These are phyloP conservation scores for Hyla sarda DNA, from an alignment of 2,113 vertebrate genomes.

Conservation along the genomic window DNA sequence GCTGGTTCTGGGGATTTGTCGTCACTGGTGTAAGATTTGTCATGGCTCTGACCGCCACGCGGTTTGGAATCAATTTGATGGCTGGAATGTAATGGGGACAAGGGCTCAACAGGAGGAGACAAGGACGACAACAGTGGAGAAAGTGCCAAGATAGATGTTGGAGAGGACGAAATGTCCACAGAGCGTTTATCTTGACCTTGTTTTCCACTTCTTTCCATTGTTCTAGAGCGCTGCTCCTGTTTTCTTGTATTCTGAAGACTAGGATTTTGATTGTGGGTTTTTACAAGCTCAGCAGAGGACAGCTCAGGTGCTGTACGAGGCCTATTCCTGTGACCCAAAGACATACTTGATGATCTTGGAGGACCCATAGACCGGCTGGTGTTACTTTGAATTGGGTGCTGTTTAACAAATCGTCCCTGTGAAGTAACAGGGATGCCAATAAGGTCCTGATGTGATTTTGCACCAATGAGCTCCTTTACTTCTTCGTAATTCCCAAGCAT, in stretches of 20 bases:
- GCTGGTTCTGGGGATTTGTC: conserved; percentile 70
- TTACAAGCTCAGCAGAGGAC: conserved; percentile 62
- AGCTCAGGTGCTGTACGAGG: conserved; percentile 65
- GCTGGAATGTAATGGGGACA: conserved; percentile 82
- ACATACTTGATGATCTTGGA: conserved; percentile 62
- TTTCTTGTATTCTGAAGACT: conserved; percentile 62
- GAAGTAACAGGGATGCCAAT: conserved; percentile 67
- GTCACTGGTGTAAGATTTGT: conserved; percentile 59
- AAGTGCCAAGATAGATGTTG: conserved; percentile 70
- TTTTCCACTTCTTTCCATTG: conserved; percentile 64
- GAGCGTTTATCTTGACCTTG: conserved; percentile 62
- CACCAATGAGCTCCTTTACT: conserved; percentile 76
- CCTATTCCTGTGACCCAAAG: conserved; percentile 69
- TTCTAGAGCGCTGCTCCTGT: conserved; percentile 60
- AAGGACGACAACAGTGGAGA: conserved; percentile 71
- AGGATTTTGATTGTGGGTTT: conserved; percentile 58
- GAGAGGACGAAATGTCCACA: conserved; percentile 51
- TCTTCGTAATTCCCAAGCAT: conserved; percentile 91
- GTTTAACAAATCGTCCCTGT: conserved; percentile 67
- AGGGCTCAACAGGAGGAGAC: conserved; percentile 73
- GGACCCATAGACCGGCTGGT: conserved; percentile 65
- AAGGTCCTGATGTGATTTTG: conserved; percentile 70
- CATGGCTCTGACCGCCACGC: conserved; percentile 66
- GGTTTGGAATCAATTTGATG: conserved; percentile 73
- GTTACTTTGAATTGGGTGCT: conserved; percentile 71